Evolutionary conservation across 2,888 invertebrate species (phyloP).

Genomic region (Tiliacea aurago): DNA sequence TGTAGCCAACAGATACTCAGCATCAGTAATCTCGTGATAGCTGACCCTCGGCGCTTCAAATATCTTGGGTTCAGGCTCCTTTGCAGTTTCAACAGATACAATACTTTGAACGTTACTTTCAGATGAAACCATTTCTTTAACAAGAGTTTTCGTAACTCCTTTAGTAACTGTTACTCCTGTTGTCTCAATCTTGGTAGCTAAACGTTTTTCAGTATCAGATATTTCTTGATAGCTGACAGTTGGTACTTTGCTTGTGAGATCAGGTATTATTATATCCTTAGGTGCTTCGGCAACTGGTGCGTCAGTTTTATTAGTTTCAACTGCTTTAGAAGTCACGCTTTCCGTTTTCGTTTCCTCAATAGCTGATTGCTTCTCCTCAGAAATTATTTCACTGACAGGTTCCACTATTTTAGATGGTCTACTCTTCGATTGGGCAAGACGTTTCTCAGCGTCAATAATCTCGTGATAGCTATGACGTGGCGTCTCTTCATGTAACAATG

Average conservation of each 20-base stretch:
- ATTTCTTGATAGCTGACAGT: constrained; percentile 56
- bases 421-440: constrained; percentile 56
- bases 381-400: neutral
- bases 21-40: constrained; percentile 72
- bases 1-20: constrained; percentile 70
- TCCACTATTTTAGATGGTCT: constrained; percentile 11
- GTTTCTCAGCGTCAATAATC: constrained; percentile 74
- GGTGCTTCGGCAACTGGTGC: constrained; percentile 24
- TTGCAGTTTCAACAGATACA: neutral
- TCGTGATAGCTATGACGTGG: constrained; percentile 75
- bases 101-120: constrained; percentile 1
- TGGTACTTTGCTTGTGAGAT: constrained; percentile 44
- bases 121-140: constrained; percentile 3
- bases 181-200: constrained; percentile 16
- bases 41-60: constrained; percentile 55
- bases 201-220: constrained; percentile 54
- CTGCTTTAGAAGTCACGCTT: neutral
- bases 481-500: constrained; percentile 64
- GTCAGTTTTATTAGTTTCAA: constrained; percentile 44
- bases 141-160: neutral
- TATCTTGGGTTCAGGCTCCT: constrained; percentile 31
- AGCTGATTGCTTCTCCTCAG: neutral
- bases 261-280: constrained; percentile 30
- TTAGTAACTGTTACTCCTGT: neutral
- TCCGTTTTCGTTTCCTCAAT: neutral